Evolutionary conservation across 2,797 vertebrate genomes (phyloP).

Genomic region (Chelidonichthys spinosus): DNA sequence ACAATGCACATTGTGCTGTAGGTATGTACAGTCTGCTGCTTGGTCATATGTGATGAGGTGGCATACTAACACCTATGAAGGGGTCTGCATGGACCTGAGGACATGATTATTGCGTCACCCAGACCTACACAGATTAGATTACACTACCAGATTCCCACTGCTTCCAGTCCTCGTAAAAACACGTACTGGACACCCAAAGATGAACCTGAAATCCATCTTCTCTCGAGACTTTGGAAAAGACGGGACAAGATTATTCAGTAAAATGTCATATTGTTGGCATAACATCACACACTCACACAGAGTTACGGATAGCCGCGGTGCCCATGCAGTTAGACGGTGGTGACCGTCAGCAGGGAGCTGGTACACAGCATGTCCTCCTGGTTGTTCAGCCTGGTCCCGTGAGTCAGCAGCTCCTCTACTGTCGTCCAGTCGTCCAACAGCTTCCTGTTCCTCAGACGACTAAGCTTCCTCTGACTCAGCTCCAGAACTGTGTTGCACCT

Average conservation of each 20-base stretch:
- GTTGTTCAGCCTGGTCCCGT: slow-evolving; percentile 79
- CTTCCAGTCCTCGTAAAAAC: not conserved
- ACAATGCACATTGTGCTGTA: not conserved
- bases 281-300: slow-evolving; percentile 42
- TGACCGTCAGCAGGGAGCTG: slow-evolving; percentile 85
- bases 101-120: too few relatives aligned
- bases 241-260: slow-evolving; percentile 11
- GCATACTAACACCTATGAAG: not conserved
- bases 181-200: not conserved
- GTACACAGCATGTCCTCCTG: slow-evolving; percentile 76
- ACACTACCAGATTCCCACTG: not conserved
- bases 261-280: slow-evolving; percentile 35
- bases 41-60: not conserved
- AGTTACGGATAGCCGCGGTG: slow-evolving; percentile 49
- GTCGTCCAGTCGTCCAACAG: slow-evolving; percentile 86
- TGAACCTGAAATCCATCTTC: slow-evolving; percentile 31
- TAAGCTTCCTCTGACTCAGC: slow-evolving; percentile 84
- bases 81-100: not conserved
- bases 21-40: not conserved
- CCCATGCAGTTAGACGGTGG: slow-evolving; percentile 79
- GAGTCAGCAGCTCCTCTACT: slow-evolving; percentile 85
- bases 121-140: not conserved
- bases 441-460: slow-evolving; percentile 85
- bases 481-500: slow-evolving; percentile 78
- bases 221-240: slow-evolving; percentile 26